Evolutionary conservation across 2,888 invertebrate species (phyloP), one percentile per base, ranked within the genome.

Genomic region (Willowsia nigromaculata): DNA sequence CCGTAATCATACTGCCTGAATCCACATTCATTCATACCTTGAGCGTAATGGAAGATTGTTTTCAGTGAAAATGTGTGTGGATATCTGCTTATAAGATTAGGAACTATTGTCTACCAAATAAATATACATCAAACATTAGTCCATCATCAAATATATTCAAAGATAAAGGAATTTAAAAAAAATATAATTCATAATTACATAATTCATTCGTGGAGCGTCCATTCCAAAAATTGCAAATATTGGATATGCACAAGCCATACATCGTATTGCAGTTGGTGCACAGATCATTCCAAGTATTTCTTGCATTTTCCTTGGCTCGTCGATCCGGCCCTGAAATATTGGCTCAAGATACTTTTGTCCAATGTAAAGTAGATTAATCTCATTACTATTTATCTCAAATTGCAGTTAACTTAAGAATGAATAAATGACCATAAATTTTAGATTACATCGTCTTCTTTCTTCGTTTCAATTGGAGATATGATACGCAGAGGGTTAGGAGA

Each of bases 11-110:
- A 89, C 22, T 85, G 30, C 7, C 93, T 93, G 90, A 94, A 94
- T 25, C 91, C 94, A 0, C 95, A 88, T 0, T 88, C 59, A n/a
- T 92, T 88, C 25, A 92, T 89, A 76, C 93, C 94, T 94, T 97
- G 97, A 0, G 94, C 96, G 93, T 95, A 97, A 93, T 97, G 97
- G 0, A 96, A 93, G 6, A 97, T 93, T 0, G 96, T 96, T 94
- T 95, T 96, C 0, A 96, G 95, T 0, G 97, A 97, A 0, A 96
- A 95, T 0, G 97, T 97, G 0, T 96, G 96, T 0, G 97, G 97
- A 1, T 95, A 94, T 91, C 97, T 96, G 13, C 95, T 94, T 50
- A 96, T 93, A 90, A 97, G 96, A 0, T 96, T 30, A 11, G 89
- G 96, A 80, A 97, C 92, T 89, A 96, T 93, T 43, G 95, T 95